Evolutionary conservation across 2,113 vertebrate species (phyloP).

Genomic region (Eulacestoma nigropectus): DNA sequence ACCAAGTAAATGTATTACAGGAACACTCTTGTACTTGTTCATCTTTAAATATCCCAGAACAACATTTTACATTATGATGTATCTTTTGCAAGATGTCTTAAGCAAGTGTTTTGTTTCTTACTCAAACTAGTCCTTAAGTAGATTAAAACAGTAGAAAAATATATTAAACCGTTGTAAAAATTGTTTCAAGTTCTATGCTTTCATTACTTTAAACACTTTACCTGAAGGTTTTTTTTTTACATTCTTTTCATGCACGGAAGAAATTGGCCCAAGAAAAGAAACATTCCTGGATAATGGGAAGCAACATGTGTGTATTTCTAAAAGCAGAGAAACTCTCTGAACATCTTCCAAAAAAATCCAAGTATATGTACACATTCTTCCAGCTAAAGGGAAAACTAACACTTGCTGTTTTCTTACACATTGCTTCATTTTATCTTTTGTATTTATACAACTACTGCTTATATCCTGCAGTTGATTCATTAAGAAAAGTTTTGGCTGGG

Average conservation of each 20-base stretch:
- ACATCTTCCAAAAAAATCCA: constrained; percentile 36
- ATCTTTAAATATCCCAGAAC: constrained; percentile 6
- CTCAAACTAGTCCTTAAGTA: not conserved
- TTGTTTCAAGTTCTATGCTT: not conserved
- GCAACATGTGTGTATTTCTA: constrained; percentile 43
- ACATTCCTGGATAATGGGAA: constrained; percentile 64
- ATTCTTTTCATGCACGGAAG: constrained; percentile 10
- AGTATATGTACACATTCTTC: constrained; percentile 5
- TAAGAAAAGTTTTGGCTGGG: not conserved
- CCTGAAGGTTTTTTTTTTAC: constrained; percentile 40
- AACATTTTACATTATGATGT: not conserved
- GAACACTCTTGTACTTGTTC: constrained; percentile 2
- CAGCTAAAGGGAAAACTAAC: not conserved
- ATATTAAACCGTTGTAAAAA: not conserved
- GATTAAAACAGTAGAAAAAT: constrained; percentile 37
- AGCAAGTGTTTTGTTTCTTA: constrained; percentile 35
- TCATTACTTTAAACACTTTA: constrained; percentile 48
- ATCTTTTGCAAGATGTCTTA: constrained; percentile 7
- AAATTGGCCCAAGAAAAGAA: constrained; percentile 66
- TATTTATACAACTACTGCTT: not conserved
- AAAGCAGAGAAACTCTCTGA: constrained; percentile 55
- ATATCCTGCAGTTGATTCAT: not conserved
- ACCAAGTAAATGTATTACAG: not conserved
- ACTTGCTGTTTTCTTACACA: not conserved
- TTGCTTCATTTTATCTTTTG: not conserved